Conservation (phyloP, 35 echinoderm and acorn worm genomes). For the Lytechinus pictus region DNA sequence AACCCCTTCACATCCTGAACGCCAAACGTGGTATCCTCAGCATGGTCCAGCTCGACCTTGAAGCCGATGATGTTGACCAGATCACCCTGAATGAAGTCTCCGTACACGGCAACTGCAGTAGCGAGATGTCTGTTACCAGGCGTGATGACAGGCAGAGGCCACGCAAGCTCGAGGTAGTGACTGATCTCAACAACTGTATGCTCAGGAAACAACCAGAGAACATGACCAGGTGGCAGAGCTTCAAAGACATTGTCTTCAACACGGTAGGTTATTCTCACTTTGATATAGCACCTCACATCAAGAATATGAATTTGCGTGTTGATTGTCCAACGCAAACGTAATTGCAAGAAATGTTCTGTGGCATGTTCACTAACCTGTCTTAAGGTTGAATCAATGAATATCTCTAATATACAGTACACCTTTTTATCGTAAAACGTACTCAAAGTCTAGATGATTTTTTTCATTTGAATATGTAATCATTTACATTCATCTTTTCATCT, state of each 20-base stretch:
- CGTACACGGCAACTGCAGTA: slow-evolving; percentile 83
- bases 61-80: slow-evolving; percentile 41
- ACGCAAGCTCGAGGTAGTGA: slow-evolving; percentile 57
- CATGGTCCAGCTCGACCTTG: slow-evolving; percentile 64
- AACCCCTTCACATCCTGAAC: slow-evolving; percentile 78
- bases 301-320: not conserved
- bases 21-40: slow-evolving; percentile 87
- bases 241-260: not conserved
- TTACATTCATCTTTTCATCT: slow-evolving; percentile 16
- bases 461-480: not conserved
- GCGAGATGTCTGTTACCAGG: slow-evolving; percentile 51
- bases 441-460: not conserved
- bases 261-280: not conserved
- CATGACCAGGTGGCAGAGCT: slow-evolving; percentile 46
- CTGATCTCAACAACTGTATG: slow-evolving; percentile 78
- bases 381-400: too few relatives aligned
- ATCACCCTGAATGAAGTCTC: slow-evolving; percentile 46
- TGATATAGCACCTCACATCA: not conserved
- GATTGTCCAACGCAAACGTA: not conserved
- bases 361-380: too few relatives aligned
- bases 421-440: too few relatives aligned
- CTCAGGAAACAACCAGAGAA: slow-evolving; percentile 19
- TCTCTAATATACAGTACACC: too few relatives aligned
- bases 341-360: not conserved
- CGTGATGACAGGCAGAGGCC: slow-evolving; percentile 28